phyloP scores from a whole-genome alignment of 2,888 invertebrate genomes.

The Lapara coniferarum region DNA sequence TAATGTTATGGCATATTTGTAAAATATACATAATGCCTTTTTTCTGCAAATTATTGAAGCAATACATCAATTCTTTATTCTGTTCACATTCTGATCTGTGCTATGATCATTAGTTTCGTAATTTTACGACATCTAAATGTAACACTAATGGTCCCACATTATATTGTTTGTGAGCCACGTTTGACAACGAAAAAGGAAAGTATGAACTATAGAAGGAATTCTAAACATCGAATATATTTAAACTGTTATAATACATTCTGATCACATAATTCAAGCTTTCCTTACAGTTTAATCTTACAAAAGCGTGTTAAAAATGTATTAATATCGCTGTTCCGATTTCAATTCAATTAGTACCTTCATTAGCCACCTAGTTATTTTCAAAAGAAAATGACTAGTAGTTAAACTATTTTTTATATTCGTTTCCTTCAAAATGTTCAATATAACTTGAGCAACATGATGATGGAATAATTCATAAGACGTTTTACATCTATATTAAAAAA shows the following conservation, averaged over 20 bases:
- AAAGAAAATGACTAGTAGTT: slow-evolving; percentile 81
- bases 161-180: slow-evolving; percentile 59
- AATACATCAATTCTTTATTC: not conserved
- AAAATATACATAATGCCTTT: not conserved
- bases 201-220: not conserved
- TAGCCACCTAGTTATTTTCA: slow-evolving; percentile 77
- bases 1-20: not conserved
- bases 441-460: slow-evolving; percentile 80
- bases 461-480: slow-evolving; percentile 81
- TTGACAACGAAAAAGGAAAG: slow-evolving; percentile 40
- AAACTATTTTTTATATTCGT: slow-evolving; percentile 66
- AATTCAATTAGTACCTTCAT: slow-evolving; percentile 41
- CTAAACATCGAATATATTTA: not conserved
- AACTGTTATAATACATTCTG: not conserved
- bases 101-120: not conserved
- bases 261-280: slow-evolving; percentile 6
- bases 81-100: not conserved
- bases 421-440: slow-evolving; percentile 75
- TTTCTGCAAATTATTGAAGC: slow-evolving; percentile 6
- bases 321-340: slow-evolving; percentile 15
- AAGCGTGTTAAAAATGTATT: not conserved
- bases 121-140: slow-evolving; percentile 32
- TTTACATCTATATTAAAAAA: slow-evolving; percentile 73
- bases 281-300: slow-evolving; percentile 34
- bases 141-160: slow-evolving; percentile 66